These are phyloP conservation scores for Paracyclopina nana DNA, from an alignment of 1,140 invertebrate species.

Conservation along the genomic window DNA sequence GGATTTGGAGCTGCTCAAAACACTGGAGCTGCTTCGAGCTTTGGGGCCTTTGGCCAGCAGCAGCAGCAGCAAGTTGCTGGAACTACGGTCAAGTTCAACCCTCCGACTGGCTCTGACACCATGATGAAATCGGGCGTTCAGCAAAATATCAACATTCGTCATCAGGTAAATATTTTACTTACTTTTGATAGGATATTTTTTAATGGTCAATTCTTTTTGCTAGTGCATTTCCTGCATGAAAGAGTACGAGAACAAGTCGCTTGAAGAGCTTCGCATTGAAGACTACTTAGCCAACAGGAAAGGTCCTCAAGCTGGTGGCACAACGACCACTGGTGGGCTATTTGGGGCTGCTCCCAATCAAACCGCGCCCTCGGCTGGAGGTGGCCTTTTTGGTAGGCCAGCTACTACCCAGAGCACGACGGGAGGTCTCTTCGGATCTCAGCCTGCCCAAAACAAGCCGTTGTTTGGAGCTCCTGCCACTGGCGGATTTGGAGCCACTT, in stretches of 20 bases:
- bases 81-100: constrained; percentile 63
- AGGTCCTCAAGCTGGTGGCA: constrained; percentile 28
- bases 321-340: constrained; percentile 4
- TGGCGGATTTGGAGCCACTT: constrained; percentile 17
- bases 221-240: constrained; percentile 31
- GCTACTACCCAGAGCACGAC: constrained; percentile 1
- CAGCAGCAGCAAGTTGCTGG: constrained; percentile 30
- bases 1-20: not conserved
- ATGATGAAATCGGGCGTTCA: constrained; percentile 66
- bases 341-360: constrained; percentile 13
- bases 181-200: not conserved
- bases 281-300: constrained; percentile 79
- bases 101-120: constrained; percentile 66
- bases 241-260: constrained; percentile 80
- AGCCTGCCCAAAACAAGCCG: constrained; percentile 24
- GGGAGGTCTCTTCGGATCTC: constrained; percentile 11
- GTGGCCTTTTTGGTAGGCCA: not conserved
- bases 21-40: constrained; percentile 26
- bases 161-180: constrained; percentile 55
- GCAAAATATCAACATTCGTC: constrained; percentile 63
- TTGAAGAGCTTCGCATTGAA: constrained; percentile 80
- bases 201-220: not conserved
- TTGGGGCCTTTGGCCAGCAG: constrained; percentile 34
- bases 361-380: not conserved
- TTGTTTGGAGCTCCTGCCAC: constrained; percentile 24